Evolutionary conservation across 2,888 invertebrate species (phyloP).

Genomic region (Stictocephala bisonia): DNA sequence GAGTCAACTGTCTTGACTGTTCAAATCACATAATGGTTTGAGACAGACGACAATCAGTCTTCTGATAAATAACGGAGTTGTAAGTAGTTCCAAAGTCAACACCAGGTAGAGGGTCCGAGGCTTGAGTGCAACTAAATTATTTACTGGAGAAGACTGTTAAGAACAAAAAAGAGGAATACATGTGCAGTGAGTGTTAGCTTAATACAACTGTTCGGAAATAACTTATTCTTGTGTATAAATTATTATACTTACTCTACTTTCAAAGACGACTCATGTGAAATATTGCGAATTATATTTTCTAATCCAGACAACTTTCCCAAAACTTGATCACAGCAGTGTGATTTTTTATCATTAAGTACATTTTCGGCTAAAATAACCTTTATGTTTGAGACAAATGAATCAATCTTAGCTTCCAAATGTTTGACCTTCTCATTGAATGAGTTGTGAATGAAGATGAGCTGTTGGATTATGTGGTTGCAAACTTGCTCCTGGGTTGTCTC

Average conservation of each 20-base stretch:
- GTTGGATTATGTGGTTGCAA: conserved; percentile 17
- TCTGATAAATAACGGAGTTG: too few species aligned
- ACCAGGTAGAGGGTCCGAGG: too few species aligned
- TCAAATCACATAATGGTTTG: too few species aligned
- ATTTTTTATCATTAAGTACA: not conserved
- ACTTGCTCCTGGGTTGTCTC: not conserved
- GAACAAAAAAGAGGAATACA: too few species aligned
- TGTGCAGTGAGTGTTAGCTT: not conserved
- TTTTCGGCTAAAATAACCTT: not conserved
- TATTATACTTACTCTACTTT: conserved; percentile 11
- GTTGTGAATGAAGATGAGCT: conserved; percentile 18
- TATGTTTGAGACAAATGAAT: conserved; percentile 5
- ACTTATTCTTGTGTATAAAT: not conserved
- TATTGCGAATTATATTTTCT: conserved; percentile 18
- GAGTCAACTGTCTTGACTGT: too few species aligned
- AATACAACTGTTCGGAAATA: not conserved
- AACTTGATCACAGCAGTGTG: conserved; percentile 18
- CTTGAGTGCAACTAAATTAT: too few species aligned
- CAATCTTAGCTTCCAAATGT: conserved; percentile 10
- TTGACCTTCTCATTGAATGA: conserved; percentile 20
- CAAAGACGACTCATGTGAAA: not conserved
- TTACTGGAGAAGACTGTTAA: too few species aligned
- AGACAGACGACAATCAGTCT: too few species aligned
- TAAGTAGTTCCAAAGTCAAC: too few species aligned
- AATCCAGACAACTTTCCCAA: conserved; percentile 19